These are phyloP conservation scores for Thunnus maccoyii DNA, from an alignment of 2,113 vertebrate genomes.

Conservation along the genomic window DNA sequence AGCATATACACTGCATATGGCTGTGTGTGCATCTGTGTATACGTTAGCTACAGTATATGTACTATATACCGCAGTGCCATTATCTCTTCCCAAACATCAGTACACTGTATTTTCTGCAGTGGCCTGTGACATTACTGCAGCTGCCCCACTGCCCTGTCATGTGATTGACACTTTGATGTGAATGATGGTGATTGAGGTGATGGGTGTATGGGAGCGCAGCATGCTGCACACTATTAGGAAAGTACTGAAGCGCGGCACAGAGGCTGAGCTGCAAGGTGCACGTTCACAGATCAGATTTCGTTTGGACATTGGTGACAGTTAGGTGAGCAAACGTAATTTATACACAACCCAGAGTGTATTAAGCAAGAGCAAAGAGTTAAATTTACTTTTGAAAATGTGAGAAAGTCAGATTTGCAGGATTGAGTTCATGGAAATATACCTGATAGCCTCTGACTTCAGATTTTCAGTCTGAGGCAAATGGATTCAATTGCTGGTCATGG, in stretches of 20 bases:
- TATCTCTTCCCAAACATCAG: slow-evolving; percentile 15
- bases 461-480: slow-evolving; percentile 31
- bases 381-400: slow-evolving; percentile 24
- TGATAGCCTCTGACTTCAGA: slow-evolving; percentile 34
- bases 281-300: slow-evolving; percentile 46
- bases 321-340: slow-evolving; percentile 44
- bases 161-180: slow-evolving; percentile 70
- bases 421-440: slow-evolving; percentile 15
- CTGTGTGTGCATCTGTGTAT: neutral
- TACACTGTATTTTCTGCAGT: slow-evolving; percentile 6
- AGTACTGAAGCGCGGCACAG: neutral
- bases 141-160: slow-evolving; percentile 31
- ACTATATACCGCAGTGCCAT: neutral
- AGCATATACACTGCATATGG: too few species aligned
- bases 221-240: slow-evolving; percentile 32
- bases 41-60: too few species aligned
- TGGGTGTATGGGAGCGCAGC: slow-evolving; percentile 47
- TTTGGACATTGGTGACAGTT: slow-evolving; percentile 40
- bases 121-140: slow-evolving; percentile 34
- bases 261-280: slow-evolving; percentile 34
- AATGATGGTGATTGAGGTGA: slow-evolving; percentile 53
- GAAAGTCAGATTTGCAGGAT: slow-evolving; percentile 29
- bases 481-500: slow-evolving; percentile 45
- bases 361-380: slow-evolving; percentile 11
- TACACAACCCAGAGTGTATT: slow-evolving; percentile 11